Conservation (phyloP, 2,113 vertebrate genomes). For the Promerops cafer region DNA sequence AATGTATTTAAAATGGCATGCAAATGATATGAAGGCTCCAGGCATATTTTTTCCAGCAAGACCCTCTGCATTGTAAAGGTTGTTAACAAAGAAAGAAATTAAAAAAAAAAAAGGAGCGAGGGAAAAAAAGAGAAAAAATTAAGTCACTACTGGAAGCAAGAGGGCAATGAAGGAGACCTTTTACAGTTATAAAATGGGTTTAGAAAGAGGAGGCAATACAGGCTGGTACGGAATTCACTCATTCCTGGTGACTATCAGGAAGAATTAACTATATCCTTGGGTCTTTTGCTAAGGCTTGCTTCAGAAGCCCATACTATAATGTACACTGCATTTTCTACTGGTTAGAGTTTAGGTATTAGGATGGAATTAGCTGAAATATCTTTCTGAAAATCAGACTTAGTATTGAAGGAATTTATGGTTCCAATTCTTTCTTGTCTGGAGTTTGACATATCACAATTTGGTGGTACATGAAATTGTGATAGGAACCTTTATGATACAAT, state of each 20-base stretch:
- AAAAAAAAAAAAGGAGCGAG: accelerated
- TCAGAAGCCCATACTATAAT: neutral
- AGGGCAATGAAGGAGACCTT: neutral
- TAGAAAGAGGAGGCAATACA: neutral
- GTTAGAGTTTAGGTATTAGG: neutral
- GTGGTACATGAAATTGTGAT: neutral
- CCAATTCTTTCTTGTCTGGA: neutral
- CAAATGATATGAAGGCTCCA: slow-evolving; percentile 29
- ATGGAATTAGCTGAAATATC: neutral
- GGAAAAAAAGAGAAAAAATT: accelerated
- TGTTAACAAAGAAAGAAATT: slow-evolving; percentile 1
- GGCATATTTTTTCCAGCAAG: slow-evolving; percentile 12
- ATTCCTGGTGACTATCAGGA: neutral
- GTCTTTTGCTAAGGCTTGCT: neutral
- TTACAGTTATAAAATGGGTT: neutral
- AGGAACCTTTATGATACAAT: neutral
- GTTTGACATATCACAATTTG: neutral
- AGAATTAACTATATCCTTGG: neutral
- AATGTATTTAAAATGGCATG: slow-evolving; percentile 57
- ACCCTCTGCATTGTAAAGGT: slow-evolving; percentile 22
- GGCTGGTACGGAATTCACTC: neutral
- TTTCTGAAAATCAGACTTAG: neutral
- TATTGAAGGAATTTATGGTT: neutral
- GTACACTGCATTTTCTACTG: neutral
- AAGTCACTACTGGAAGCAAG: neutral